Base-by-base conservation (phyloP, 2,797 vertebrate genomes). In the Hydrocynus forskahlii region DNA sequence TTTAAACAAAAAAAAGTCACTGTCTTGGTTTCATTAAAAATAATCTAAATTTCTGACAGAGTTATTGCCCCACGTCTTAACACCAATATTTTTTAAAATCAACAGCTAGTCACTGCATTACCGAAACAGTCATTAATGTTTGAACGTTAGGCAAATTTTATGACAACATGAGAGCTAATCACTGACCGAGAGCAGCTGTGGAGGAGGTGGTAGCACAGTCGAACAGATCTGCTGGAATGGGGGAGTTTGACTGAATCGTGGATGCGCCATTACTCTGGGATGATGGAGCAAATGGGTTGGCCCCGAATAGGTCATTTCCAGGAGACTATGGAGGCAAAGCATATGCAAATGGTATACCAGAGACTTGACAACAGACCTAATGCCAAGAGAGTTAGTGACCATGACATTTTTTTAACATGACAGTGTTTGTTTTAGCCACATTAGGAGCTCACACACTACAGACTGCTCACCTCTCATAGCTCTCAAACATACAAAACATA, bases 171-270 rank as follows among this genome's bases (percentile, higher is more conserved):
- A 29, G 29, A 29, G 16, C 52, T 55, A 21, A 3, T 71, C 40
- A 83, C 93, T 92, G 93, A 98, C 98, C 97, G 91, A 96, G 86
- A 86, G 88, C 86, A 25, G 84, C 66, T 81, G 96, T 63, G 16
- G 90, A 57, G 14, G 91, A 57, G 83, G 82, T 77, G 60, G 89
- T 66, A 23, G 89, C 64, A 62, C 78, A 79, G 89, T 90, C 95
- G 91, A 98, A 98, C 67, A 96, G 82, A 55, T 95, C 92, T 80
- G 89, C 78, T 66, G 94, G 86, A 75, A 77, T 92, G 55, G 90
- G 59, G 4, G 81, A 75, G 75, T 90, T 92, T 40, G 90, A 73
- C 1, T 92, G 91, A 84, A 68, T 40, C 13, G 79, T 73, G 40
- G 88, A 68, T 45, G 50, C 86, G 68, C 60, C 62, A 80, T 93